Base-by-base conservation (phyloP, 2,888 invertebrate genomes). In the Amiota communis region DNA sequence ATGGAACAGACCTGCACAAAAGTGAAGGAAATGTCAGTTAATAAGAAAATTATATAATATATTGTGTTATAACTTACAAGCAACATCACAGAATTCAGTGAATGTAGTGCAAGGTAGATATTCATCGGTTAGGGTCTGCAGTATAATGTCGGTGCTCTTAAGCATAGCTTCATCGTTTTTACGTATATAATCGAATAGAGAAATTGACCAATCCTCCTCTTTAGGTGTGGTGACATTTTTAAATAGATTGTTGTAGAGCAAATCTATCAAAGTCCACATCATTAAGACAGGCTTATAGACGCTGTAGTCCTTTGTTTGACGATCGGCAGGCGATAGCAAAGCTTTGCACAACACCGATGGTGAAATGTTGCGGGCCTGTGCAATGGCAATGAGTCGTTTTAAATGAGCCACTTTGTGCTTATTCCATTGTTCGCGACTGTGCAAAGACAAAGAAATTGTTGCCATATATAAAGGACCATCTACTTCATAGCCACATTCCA, bases 381-480 rank as follows among this genome's bases (percentile, higher is more conserved):
- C 96, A 59, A 94, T 90, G 8, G 96, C 90, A 67, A 98, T 87
- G 61, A 97, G 90, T 51, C 97, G 93, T 80, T 93, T 93, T 63
- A 98, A 89, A 90, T 95, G 95, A 10, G 92, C 91, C 76, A 95
- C 77, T 76, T 93, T 93, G 71, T 93, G 91, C 11, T 92, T 91
- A 74, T 93, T 92, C 98, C 98, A 98, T 82, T 94, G 93, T 69
- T 92, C 91, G 8, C 93, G 94, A 23, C 96, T 93, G 85, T 95
- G 93, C 59, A 98, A 91, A 73, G 97, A 92, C 57, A 97, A 90
- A 71, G 95, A 94, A 87, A 98, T 92, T 4, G 95, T 94, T 72
- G 94, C 91, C 93, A 95, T 96, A 90, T 97, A 98, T n/a, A 96
- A 92, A 6, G 97, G 95, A 0, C 98, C 96, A 84, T 98, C 98